Evolutionary conservation across 2,797 vertebrate genomes (phyloP), one percentile per base, ranked within the genome.

Genomic region (Rhodeus uyekii): DNA sequence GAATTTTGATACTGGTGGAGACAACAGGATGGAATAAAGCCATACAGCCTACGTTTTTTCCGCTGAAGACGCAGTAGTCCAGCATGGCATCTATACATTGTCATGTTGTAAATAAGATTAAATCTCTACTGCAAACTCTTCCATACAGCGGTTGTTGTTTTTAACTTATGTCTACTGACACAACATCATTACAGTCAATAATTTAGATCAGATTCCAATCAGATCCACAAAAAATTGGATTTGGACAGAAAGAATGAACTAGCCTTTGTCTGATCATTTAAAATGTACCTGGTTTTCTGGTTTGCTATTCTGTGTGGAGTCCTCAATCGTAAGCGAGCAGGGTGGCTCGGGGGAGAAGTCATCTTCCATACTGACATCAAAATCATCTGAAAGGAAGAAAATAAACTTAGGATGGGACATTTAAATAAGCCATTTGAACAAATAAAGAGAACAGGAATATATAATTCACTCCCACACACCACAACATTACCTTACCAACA

Each of bases 251-350:
- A n/a, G n/a, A n/a, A n/a, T n/a, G n/a, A n/a, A n/a, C n/a, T 12
- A 13, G n/a, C n/a, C 24, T 58, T 27, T 5, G n/a, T 12, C 53
- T 55, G 4, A 1, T 27, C 18, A 3, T 12, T 55, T 9, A 2
- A 44, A 65, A 46, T 22, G 39, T 58, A 95, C 95, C 91, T 91
- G 86, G 42, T 90, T 85, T 27, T 92, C 90, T 27, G 48, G 55
- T 63, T 86, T 80, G 78, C 38, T 74, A 64, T 87, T 87, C 27
- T 89, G 71, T 42, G 84, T 63, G 0, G 84, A 80, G 53, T 94
- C 92, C 84, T 95, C 95, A 10, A 96, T 95, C 48, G 90, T 82
- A 77, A 95, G 86, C 65, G 94, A 93, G 85, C 92, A 95, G 50
- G 93, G 93, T 42, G 91, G 87, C 71, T 94, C 93, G 1, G 74